Base-by-base conservation (phyloP, 1,140 invertebrate genomes). In the Drosophila kurseongensis region DNA sequence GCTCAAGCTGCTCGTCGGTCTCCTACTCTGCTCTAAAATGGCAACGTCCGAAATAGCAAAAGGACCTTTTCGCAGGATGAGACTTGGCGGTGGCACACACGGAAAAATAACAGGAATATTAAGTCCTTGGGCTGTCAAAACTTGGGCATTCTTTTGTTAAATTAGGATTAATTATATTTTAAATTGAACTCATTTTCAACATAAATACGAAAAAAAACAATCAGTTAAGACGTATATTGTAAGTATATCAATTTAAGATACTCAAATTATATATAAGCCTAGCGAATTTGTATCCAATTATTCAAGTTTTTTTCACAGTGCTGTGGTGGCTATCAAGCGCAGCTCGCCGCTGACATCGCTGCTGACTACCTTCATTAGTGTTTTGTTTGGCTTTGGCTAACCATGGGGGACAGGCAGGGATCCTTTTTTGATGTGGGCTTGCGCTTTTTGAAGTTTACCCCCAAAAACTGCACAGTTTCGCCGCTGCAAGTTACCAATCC, bases 361-460 rank as follows among this genome's bases (percentile, higher is more conserved):
- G 67, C 63, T 61, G 80, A 89, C 84, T 84, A 90, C 84, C 84
- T 89, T 89, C 84, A 89, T 89, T 89, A 89, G 84, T 89, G 80
- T 88, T 84, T 88, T 88, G 84, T 84, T 88, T 88, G 84, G 84
- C 76, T 88, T 65, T 74, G 83, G 69, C 82, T 78, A 85, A 85
- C 81, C 68, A 78, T 81, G 68, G 82, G 57, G 74, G 80, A 72
- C 76, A 80, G 68, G 62, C 78, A 45, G 61, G 57, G 38, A 57
- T 41, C 55, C 45, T 56, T 67, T 78, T 83, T 79, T 76, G 50
- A 73, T 86, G 71, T 79, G 62, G 71, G 62, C 62, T 65, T 56
- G 35, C 42, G 58, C 68, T 80, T 73, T 78, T 72, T 83, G 58
- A 84, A 83, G 81, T 84, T 85, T 73, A 76, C 66, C 69, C 63